A percentile compares a stretch with the other conserved stretches of the same genome.
Evolutionary conservation across 2,113 vertebrate species (phyloP).

Genomic region (Zosterops japonicus): DNA sequence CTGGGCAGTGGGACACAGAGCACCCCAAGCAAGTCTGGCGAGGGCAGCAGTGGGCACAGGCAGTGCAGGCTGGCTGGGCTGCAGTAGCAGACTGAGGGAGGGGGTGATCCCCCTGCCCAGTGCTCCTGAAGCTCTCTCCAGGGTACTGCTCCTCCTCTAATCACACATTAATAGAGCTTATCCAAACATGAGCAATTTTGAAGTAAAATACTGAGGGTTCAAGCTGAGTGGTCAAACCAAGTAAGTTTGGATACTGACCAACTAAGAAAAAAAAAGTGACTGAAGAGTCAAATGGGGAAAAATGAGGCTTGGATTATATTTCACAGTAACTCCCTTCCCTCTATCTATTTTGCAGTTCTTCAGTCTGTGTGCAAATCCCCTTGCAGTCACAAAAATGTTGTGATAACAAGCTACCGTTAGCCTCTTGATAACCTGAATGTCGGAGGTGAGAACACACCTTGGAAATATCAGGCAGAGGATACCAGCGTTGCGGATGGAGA

Average conservation of each 20-base stretch:
- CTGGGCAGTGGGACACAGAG: too few relatives aligned
- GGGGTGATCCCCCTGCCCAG: accelerated
- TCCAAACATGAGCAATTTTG: background rate
- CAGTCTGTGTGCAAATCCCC: background rate
- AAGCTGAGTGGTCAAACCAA: background rate
- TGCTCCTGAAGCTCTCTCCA: background rate
- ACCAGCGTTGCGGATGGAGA: accelerated
- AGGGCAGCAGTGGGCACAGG: accelerated
- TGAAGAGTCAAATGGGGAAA: background rate
- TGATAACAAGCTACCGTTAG: background rate
- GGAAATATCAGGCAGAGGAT: background rate
- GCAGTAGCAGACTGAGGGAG: background rate
- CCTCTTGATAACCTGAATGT: background rate
- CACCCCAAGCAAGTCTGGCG: too few relatives aligned
- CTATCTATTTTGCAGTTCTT: background rate
- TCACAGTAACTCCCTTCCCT: background rate
- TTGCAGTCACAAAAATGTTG: background rate
- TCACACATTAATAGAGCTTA: background rate
- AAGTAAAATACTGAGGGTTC: background rate
- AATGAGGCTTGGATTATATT: background rate
- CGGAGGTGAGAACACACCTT: background rate
- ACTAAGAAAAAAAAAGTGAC: background rate
- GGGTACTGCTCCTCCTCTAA: accelerated
- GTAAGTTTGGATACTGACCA: background rate
- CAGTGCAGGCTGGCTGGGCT: background rate